These are phyloP conservation scores for Pipistrellus pipistrellus DNA, from an alignment of 2,797 vertebrate species.

Conservation along the genomic window DNA sequence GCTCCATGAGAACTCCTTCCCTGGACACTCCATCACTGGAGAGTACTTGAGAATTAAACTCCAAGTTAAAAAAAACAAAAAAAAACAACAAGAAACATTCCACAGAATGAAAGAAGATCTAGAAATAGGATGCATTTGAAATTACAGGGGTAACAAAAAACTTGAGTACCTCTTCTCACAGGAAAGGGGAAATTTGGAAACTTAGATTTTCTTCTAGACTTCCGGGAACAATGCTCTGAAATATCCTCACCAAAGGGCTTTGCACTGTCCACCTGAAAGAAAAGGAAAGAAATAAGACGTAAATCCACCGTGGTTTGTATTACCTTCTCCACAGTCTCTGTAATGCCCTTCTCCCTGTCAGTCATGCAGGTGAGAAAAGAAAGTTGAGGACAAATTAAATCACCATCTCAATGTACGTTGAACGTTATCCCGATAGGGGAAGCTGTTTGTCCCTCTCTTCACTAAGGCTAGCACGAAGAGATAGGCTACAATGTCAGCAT, in stretches of 20 bases:
- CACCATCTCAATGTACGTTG: background rate
- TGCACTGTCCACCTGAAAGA: conserved; percentile 82
- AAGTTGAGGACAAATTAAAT: background rate
- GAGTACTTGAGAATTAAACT: background rate
- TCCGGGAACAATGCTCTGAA: conserved; percentile 44
- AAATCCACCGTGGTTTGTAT: background rate
- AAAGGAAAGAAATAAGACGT: conserved; percentile 32
- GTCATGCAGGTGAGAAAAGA: background rate
- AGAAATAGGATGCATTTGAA: background rate
- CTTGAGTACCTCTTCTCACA: conserved; percentile 79
- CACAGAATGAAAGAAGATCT: conserved; percentile 4
- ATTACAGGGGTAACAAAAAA: conserved; percentile 23
- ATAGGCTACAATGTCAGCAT: background rate
- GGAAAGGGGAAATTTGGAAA: conserved; percentile 59
- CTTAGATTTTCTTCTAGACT: conserved; percentile 68
- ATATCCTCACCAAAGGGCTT: conserved; percentile 81
- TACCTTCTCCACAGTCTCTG: background rate
- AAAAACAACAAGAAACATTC: background rate
- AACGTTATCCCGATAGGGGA: background rate
- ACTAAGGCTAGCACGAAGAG: background rate
- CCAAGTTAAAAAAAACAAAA: background rate
- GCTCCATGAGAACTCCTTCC: accelerated
- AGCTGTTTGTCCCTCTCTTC: background rate
- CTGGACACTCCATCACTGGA: background rate
- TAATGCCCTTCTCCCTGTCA: background rate